phyloP scores from a whole-genome alignment of 1,140 invertebrate species.

The honey bee (Apis mellifera) region DNA sequence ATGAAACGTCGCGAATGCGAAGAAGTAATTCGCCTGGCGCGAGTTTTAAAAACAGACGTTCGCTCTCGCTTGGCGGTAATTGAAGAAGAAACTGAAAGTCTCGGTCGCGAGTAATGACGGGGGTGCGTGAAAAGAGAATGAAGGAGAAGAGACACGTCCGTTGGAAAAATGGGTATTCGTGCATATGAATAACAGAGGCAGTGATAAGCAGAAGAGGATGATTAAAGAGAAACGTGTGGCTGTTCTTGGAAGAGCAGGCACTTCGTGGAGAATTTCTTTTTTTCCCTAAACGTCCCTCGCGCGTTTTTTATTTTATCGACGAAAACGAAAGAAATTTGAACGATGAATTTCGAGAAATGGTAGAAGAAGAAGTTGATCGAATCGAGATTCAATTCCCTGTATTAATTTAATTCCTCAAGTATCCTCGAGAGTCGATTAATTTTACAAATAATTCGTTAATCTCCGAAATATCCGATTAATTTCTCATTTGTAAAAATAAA shows the following conservation, averaged over 20 bases:
- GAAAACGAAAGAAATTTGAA: neutral
- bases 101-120: neutral
- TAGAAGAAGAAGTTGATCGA: no score
- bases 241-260: neutral
- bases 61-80: neutral
- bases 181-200: neutral
- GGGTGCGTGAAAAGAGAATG: neutral
- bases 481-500: no score
- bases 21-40: neutral
- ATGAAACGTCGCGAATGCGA: neutral
- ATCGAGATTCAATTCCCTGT: no score
- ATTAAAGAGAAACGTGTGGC: neutral
- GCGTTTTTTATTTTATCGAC: neutral
- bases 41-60: constrained; percentile 3
- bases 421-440: no score
- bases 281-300: neutral
- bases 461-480: no score
- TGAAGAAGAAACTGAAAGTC: constrained; percentile 8
- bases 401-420: no score
- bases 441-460: no score
- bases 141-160: neutral
- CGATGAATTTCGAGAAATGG: neutral
- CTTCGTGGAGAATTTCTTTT: no score
- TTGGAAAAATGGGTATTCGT: neutral
- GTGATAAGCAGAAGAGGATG: neutral